Conservation (phyloP, 2,797 vertebrate species). For the Cossypha dichroa region DNA sequence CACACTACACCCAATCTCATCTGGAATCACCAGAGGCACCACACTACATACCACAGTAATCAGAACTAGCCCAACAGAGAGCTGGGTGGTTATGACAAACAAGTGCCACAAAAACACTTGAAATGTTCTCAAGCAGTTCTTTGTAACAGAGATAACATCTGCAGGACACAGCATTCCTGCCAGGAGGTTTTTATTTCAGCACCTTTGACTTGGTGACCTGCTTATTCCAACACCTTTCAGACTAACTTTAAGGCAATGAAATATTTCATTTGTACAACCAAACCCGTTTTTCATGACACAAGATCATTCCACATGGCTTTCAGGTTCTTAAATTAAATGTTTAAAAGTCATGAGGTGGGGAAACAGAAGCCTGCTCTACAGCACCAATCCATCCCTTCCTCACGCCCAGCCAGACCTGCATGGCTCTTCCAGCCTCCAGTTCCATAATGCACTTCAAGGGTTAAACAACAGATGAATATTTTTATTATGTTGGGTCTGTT, state of each 20-base stretch:
- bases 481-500: neutral
- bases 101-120: neutral
- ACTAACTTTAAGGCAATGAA: neutral
- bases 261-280: neutral
- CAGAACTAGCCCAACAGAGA: neutral
- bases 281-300: neutral
- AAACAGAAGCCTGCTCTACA: neutral
- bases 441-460: neutral
- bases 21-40: neutral
- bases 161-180: neutral
- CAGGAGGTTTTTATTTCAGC: neutral
- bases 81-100: neutral
- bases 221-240: neutral
- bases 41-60: neutral
- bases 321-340: neutral
- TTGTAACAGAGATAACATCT: neutral
- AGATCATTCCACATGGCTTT: neutral
- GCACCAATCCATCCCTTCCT: neutral
- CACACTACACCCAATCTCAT: fast-evolving
- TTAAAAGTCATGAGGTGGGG: neutral
- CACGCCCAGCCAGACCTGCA: fast-evolving
- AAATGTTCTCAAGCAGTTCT: neutral
- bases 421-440: neutral
- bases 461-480: neutral
- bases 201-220: neutral